Base-by-base conservation (phyloP, 2,113 vertebrate genomes). In the Xenotilapia caudafasciata region DNA sequence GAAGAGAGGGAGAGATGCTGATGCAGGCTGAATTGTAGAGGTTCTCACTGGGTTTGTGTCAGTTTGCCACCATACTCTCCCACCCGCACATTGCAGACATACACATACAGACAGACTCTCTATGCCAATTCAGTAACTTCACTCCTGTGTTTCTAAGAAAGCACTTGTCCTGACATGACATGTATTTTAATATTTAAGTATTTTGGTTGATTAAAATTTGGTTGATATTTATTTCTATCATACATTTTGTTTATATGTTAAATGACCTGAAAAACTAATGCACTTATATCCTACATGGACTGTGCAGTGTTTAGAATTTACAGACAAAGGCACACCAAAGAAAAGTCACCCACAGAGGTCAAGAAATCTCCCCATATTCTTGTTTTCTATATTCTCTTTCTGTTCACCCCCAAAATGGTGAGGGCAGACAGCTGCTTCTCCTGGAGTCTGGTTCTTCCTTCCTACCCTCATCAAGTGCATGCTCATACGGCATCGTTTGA, bases 1-100 rank as follows among this genome's bases (percentile, higher is more conserved):
- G 81, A 73, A 81, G n/a, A 87, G 55, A 90, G 93, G 93, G 88
- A 92, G 91, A 86, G 90, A 91, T 92, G 93, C 90, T 96, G 95
- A 95, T 86, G 91, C 55, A 81, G 77, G 89, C 92, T 89, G 88
- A 94, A 95, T 79, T 86, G 75, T 88, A 90, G 92, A 94, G 92
- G 86, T 94, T 88, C 86, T 58, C 45, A 75, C 28, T 60, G 35
- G 47, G 26, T 81, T 90, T 91, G 68, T 89, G 83, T 92, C 90
- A 86, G 19, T 83, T 86, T 75, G 54, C 65, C 23, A 19, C 55
- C 45, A 47, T 38, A 21, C 17, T 21, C 54, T 84, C 42, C 58
- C 23, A 60, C 7, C 42, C 17, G 58, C 26, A 75, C 17, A 75
- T 35, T 3, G 14, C 21, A 45, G 10, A 75, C 68, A 82, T 15